Evolutionary conservation across 2,888 invertebrate species (phyloP).

Genomic region (Ephialtes manifestator): DNA sequence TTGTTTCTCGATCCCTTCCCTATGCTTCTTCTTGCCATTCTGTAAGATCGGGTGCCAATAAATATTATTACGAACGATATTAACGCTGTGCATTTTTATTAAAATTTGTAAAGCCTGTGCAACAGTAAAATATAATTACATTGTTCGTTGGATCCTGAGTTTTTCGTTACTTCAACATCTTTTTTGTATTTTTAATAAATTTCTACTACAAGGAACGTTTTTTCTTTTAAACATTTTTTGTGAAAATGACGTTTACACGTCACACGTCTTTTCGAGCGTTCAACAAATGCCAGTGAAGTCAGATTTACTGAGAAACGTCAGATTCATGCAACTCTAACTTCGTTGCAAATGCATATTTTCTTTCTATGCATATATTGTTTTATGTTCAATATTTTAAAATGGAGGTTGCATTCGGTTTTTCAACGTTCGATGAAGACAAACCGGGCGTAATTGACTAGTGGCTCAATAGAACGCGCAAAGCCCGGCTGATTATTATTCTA

Average conservation of each 20-base stretch:
- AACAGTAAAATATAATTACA: conserved; percentile 45
- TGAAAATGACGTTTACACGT: conserved; percentile 46
- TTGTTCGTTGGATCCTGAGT: conserved; percentile 12
- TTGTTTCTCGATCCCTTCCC: background rate
- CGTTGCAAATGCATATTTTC: conserved; percentile 20
- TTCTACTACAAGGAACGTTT: background rate
- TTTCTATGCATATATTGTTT: conserved; percentile 15
- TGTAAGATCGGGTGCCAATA: background rate
- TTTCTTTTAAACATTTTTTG: background rate
- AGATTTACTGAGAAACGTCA: too few relatives aligned
- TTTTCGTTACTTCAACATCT: conserved; percentile 16
- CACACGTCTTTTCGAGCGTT: conserved; percentile 12
- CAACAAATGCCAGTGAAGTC: background rate
- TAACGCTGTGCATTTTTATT: conserved; percentile 53
- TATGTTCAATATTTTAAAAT: conserved; percentile 19
- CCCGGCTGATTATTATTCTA: conserved; percentile 62
- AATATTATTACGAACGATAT: background rate
- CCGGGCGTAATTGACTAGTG: conserved; percentile 44
- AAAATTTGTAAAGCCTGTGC: conserved; percentile 53
- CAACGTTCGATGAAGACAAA: conserved; percentile 2
- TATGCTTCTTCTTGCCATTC: background rate
- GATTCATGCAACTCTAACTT: too few relatives aligned
- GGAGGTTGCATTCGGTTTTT: conserved; percentile 26
- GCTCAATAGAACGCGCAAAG: conserved; percentile 55
- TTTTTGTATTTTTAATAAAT: conserved; percentile 10